Evolutionary conservation across 2,113 vertebrate genomes (phyloP).

Genomic region (Apteryx owenii): DNA sequence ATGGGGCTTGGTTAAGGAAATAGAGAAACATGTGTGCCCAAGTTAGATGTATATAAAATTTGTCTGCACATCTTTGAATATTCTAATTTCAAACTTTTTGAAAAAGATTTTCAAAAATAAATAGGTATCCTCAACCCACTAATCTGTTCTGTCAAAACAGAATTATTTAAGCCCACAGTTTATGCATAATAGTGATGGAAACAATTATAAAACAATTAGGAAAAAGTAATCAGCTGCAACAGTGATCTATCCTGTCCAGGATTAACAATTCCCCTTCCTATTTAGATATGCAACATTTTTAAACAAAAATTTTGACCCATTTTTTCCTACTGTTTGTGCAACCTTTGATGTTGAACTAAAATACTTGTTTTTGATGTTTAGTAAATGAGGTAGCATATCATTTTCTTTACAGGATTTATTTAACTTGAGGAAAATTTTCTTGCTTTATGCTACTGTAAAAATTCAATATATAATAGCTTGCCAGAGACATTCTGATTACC

Average conservation of each 20-base stretch:
- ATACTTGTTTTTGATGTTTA: neutral
- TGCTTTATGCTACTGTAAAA: neutral
- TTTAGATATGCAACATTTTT: neutral
- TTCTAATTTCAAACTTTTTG: neutral
- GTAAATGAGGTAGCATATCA: neutral
- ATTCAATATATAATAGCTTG: neutral
- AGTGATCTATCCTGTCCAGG: neutral
- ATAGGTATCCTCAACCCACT: neutral
- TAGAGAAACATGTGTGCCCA: neutral
- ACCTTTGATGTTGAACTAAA: constrained; percentile 6
- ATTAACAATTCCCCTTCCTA: constrained; percentile 21
- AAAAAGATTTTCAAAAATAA: neutral
- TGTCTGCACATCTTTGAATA: neutral
- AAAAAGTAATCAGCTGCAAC: neutral
- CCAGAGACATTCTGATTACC: neutral
- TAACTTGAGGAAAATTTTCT: neutral
- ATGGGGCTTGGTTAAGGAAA: neutral
- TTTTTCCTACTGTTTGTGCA: constrained; percentile 28
- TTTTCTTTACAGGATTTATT: neutral
- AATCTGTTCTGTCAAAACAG: neutral
- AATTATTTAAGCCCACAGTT: neutral
- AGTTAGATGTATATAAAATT: neutral
- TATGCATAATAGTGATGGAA: neutral
- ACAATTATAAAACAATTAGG: neutral
- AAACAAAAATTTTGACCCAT: constrained; percentile 48